Conservation (phyloP, 2,888 invertebrate genomes). For the Philaethria dido region DNA sequence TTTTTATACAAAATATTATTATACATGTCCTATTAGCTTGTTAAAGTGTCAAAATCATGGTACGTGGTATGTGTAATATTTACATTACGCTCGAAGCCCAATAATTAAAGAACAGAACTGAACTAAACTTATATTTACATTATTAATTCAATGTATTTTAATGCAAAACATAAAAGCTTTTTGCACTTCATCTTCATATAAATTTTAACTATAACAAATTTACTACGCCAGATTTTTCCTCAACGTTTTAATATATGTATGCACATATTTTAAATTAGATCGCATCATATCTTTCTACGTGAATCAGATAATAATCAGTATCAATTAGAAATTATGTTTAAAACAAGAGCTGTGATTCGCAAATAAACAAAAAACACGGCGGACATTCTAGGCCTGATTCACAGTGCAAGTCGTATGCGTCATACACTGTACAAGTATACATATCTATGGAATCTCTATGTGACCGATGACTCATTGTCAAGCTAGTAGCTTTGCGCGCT, state of each 20-base stretch:
- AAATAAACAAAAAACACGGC: constrained; percentile 42
- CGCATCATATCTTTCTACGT: constrained; percentile 7
- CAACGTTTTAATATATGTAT: no score
- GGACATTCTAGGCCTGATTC: constrained; percentile 46
- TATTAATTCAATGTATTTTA: no score
- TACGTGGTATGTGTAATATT: no score
- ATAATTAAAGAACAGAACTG: no score
- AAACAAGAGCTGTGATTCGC: constrained; percentile 28
- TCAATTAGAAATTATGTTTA: constrained; percentile 21
- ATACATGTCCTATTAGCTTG: no score
- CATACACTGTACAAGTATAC: constrained; percentile 36
- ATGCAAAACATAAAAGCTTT: no score
- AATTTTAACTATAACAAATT: no score
- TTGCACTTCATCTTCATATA: no score
- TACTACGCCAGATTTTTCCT: neutral
- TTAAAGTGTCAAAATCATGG: no score
- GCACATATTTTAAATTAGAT: neutral
- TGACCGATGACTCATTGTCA: constrained; percentile 42
- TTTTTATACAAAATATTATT: no score
- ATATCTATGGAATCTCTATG: constrained; percentile 38
- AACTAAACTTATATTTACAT: no score
- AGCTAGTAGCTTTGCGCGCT: constrained; percentile 12
- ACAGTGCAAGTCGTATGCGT: constrained; percentile 45
- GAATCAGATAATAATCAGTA: constrained; percentile 6
- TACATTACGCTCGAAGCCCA: no score